A percentile compares a stretch with the other conserved stretches of the same genome.
phyloP scores from a whole-genome alignment of 2,888 invertebrate species.

The Cistogaster globosa region DNA sequence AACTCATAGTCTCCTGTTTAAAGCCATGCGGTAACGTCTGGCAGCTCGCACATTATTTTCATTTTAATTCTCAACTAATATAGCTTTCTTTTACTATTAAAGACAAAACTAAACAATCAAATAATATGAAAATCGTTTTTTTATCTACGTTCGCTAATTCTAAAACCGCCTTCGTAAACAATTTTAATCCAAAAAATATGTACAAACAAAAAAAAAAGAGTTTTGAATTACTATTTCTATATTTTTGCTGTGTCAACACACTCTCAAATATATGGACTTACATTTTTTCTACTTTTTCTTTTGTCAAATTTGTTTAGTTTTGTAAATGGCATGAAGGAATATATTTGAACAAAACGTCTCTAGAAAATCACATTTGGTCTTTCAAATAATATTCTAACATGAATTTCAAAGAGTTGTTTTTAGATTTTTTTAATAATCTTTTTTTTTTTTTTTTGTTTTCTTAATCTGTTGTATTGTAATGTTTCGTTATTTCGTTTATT shows the following conservation, averaged over 20 bases:
- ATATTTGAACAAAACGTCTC: constrained; percentile 19
- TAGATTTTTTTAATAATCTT: neutral
- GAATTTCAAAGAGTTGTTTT: constrained; percentile 29
- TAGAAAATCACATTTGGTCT: constrained; percentile 18
- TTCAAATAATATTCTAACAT: constrained; percentile 24
- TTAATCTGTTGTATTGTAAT: constrained; percentile 34
- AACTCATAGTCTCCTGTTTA: too few relatives aligned
- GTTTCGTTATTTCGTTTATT: constrained; percentile 23
- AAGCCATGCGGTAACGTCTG: too few relatives aligned
- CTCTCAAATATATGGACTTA: constrained; percentile 8
- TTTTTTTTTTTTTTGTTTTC: neutral
- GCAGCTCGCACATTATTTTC: too few relatives aligned
- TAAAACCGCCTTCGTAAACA: neutral
- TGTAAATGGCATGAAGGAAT: constrained; percentile 18
- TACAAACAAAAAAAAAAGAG: constrained; percentile 38
- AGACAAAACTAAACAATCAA: too few relatives aligned
- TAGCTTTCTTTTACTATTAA: too few relatives aligned
- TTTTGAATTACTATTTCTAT: constrained; percentile 62
- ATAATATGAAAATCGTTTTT: too few relatives aligned
- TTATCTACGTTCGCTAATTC: too few relatives aligned
- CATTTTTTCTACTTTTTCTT: constrained; percentile 21
- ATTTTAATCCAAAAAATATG: constrained; percentile 7
- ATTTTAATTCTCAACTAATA: too few relatives aligned
- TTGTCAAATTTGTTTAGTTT: constrained; percentile 64
- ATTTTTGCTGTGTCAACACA: constrained; percentile 57